Conservation (phyloP, 2,113 vertebrate genomes). For the Castor canadensis region DNA sequence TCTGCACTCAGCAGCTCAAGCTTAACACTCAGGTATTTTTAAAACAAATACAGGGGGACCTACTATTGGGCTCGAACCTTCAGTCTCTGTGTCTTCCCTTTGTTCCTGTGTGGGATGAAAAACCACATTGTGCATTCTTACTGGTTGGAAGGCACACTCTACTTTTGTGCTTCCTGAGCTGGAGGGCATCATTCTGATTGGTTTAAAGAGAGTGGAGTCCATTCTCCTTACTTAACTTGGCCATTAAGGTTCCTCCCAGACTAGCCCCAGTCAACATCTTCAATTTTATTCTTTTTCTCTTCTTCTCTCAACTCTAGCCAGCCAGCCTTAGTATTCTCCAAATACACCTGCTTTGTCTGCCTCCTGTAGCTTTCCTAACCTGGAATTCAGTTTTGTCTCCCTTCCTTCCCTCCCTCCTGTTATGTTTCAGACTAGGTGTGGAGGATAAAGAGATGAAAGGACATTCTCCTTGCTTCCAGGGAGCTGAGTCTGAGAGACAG, state of each 20-base stretch:
- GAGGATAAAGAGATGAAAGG: background rate
- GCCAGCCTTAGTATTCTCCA: background rate
- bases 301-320: background rate
- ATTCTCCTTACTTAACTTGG: background rate
- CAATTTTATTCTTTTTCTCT: background rate
- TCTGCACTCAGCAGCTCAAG: background rate
- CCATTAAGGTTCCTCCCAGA: background rate
- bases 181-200: background rate
- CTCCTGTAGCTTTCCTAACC: background rate
- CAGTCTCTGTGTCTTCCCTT: background rate
- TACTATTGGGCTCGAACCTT: too few relatives aligned
- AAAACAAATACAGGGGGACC: background rate
- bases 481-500: background rate
- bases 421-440: background rate
- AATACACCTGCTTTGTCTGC: background rate
- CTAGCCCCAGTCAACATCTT: background rate
- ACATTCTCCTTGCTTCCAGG: background rate
- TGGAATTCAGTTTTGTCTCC: background rate
- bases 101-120: background rate
- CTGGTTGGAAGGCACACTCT: background rate
- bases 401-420: fast-evolving
- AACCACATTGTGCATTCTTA: background rate
- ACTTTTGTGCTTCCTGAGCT: too few relatives aligned
- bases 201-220: background rate
- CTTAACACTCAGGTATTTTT: background rate